A percentile compares a stretch with the other conserved stretches of the same genome.
Conservation (phyloP, 1,140 invertebrate species). For the Lepidurus arcticus region DNA sequence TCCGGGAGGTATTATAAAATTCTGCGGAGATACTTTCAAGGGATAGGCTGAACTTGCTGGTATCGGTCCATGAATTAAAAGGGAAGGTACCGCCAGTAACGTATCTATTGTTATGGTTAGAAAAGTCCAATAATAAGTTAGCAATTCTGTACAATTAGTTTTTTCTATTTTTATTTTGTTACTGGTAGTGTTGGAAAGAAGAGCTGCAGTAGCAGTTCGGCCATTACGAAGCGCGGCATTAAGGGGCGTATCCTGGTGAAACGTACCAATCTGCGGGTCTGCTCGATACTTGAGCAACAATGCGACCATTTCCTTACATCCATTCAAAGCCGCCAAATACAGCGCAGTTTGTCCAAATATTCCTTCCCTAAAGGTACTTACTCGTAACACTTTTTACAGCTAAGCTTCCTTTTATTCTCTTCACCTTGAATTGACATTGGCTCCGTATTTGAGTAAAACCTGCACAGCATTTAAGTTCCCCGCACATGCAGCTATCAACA, state of each 20-base stretch:
- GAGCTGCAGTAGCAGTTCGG: neutral
- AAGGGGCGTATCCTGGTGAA: neutral
- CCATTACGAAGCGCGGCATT: neutral
- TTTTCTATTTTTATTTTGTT: neutral
- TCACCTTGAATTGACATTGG: conserved; percentile 2
- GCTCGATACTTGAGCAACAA: conserved; percentile 3
- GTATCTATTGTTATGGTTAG: neutral
- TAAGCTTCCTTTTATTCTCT: neutral
- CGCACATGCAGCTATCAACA: neutral
- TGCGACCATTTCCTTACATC: conserved; percentile 8
- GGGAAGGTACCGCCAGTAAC: neutral
- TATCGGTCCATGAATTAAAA: neutral
- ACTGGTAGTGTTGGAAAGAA: neutral
- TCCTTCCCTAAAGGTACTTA: neutral
- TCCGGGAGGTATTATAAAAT: neutral
- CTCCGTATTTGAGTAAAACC: neutral
- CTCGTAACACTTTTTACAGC: neutral
- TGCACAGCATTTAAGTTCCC: neutral
- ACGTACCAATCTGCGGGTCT: neutral
- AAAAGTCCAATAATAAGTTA: neutral
- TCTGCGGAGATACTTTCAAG: neutral
- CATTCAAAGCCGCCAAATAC: neutral
- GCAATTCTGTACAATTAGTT: neutral
- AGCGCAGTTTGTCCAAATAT: neutral
- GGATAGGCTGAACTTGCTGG: neutral